A percentile compares a stretch with the other conserved stretches of the same genome.
phyloP scores from a whole-genome alignment of 2,888 invertebrate genomes.

The Cantharis rustica region DNA sequence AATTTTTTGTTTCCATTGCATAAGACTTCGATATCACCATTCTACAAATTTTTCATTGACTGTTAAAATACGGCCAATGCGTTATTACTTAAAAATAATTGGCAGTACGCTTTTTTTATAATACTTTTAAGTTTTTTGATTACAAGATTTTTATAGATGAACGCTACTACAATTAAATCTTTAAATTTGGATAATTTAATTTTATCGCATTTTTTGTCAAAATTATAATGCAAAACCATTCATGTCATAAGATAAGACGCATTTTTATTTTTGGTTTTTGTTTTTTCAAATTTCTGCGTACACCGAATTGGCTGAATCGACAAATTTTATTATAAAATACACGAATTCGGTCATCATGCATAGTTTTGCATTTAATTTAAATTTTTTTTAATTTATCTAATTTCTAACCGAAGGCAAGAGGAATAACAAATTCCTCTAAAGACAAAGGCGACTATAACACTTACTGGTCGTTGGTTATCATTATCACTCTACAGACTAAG shows the following conservation, averaged over 20 bases:
- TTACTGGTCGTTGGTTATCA: constrained; percentile 55
- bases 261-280: not conserved
- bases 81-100: constrained; percentile 45
- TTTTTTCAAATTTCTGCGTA: not conserved
- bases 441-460: constrained; percentile 54
- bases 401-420: constrained; percentile 46
- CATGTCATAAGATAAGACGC: constrained; percentile 25
- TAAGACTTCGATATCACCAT: constrained; percentile 59
- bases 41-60: constrained; percentile 46
- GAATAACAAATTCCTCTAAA: constrained; percentile 39
- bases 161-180: constrained; percentile 24
- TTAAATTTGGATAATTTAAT: constrained; percentile 23
- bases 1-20: constrained; percentile 47
- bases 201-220: constrained; percentile 15
- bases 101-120: constrained; percentile 52
- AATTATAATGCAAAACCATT: constrained; percentile 21
- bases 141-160: constrained; percentile 29
- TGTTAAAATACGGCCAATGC: constrained; percentile 22
- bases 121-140: constrained; percentile 30
- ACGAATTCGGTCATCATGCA: constrained; percentile 1
- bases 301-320: not conserved
- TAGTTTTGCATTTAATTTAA: constrained; percentile 13
- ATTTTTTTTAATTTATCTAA: constrained; percentile 18
- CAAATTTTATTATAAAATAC: not conserved
- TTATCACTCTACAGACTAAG: constrained; percentile 55